phyloP scores from a whole-genome alignment of 2,797 vertebrate species.

The Neomorphus geoffroyi region DNA sequence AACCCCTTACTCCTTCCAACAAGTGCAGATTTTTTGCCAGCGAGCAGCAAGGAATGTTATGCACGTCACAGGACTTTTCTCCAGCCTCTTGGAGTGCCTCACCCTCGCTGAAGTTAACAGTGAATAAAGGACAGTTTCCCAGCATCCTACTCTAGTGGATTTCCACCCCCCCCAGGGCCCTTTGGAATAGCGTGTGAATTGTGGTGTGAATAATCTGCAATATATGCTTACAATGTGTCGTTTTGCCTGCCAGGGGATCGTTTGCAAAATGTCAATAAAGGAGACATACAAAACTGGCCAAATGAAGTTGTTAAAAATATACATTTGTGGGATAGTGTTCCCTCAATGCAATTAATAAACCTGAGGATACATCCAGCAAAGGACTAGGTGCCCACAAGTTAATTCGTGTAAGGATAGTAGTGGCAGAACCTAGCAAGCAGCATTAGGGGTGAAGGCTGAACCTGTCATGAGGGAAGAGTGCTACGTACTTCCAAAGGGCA shows the following conservation, averaged over 20 bases:
- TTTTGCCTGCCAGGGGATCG: neutral
- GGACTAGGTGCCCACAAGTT: neutral
- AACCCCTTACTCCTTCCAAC: slow-evolving; percentile 18
- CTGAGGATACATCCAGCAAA: neutral
- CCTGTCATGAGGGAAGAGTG: neutral
- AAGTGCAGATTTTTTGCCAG: slow-evolving; percentile 8
- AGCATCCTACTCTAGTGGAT: neutral
- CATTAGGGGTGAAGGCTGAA: neutral
- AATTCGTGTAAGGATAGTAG: neutral
- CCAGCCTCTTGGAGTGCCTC: neutral
- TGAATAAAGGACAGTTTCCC: slow-evolving; percentile 40
- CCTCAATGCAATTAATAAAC: neutral
- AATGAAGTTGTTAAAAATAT: neutral
- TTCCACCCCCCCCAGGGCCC: neutral
- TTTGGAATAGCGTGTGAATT: slow-evolving; percentile 9
- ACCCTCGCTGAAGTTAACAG: neutral
- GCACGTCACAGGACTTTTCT: slow-evolving; percentile 29
- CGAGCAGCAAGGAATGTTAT: neutral
- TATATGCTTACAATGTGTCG: neutral
- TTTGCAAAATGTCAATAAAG: neutral
- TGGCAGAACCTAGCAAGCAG: neutral
- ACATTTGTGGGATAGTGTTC: neutral
- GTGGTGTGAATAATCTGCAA: slow-evolving; percentile 2
- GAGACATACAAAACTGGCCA: neutral
- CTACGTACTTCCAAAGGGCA: neutral